These are phyloP conservation scores for Drosophila buzzatii DNA, from an alignment of 2,888 invertebrate genomes.

Conservation along the genomic window DNA sequence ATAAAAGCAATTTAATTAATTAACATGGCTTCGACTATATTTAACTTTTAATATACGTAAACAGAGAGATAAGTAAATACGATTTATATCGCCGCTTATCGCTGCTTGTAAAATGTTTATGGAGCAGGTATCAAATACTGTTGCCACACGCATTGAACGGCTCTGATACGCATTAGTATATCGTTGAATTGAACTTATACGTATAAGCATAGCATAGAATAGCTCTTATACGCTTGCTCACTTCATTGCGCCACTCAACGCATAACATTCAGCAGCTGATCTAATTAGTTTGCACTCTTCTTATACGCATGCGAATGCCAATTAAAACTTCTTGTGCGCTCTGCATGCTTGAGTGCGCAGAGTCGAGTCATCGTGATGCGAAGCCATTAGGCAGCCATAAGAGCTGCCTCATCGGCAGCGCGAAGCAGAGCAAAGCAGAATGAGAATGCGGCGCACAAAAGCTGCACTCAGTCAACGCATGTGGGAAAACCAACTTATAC, in stretches of 20 bases:
- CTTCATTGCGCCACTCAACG: background rate
- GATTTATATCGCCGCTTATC: constrained; percentile 28
- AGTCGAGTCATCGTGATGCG: constrained; percentile 66
- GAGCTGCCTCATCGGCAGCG: constrained; percentile 36
- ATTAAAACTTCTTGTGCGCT: constrained; percentile 3
- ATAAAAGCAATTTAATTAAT: constrained; percentile 1
- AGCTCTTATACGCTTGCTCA: background rate
- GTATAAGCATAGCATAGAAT: too few relatives aligned
- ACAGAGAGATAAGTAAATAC: constrained; percentile 10
- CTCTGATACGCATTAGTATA: background rate
- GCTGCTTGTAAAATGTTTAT: constrained; percentile 20
- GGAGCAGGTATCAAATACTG: constrained; percentile 6
- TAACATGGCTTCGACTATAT: background rate
- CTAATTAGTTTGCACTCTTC: background rate
- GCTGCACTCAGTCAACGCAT: constrained; percentile 15
- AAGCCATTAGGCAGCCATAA: constrained; percentile 33
- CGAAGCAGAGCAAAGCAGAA: background rate
- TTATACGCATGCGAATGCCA: background rate
- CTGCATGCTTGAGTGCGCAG: constrained; percentile 18
- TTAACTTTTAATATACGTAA: constrained; percentile 12
- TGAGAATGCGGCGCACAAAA: constrained; percentile 16
- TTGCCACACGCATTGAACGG: constrained; percentile 34
- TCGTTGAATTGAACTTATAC: constrained; percentile 36
- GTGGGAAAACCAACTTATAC: constrained; percentile 1
- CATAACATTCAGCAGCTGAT: background rate